Percentiles rank a stretch among this genome's conserved stretches.
Evolutionary conservation across 2,888 invertebrate genomes (phyloP).

Genomic region (Pantelozetes paolii): DNA sequence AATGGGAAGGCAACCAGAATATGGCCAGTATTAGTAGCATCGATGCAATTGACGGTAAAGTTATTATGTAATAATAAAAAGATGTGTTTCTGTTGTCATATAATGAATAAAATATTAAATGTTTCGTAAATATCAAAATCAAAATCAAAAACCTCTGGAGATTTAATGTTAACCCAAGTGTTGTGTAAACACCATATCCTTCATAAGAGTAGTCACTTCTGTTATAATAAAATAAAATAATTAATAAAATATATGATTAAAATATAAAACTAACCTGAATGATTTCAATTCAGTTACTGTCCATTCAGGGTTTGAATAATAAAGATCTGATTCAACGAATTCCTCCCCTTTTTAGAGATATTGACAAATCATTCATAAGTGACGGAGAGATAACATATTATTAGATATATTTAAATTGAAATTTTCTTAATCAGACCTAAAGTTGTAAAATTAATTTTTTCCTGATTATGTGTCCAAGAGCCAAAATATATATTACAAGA

Average conservation of each 20-base stretch:
- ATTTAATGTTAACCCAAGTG: not conserved
- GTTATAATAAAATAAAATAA: not conserved
- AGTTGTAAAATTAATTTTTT: constrained; percentile 36
- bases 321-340: not conserved
- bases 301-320: constrained; percentile 32
- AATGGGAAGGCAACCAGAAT: constrained; percentile 22
- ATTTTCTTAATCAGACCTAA: no score
- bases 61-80: constrained; percentile 21
- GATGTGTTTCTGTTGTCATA: constrained; percentile 14
- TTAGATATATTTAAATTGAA: no score
- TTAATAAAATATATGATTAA: not conserved
- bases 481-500: constrained; percentile 29
- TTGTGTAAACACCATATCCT: constrained; percentile 15
- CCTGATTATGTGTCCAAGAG: constrained; percentile 30
- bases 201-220: constrained; percentile 4
- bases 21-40: constrained; percentile 19
- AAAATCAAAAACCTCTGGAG: not conserved
- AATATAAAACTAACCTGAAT: not conserved
- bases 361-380: not conserved
- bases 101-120: no score
- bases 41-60: constrained; percentile 26
- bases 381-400: no score
- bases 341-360: not conserved
- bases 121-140: no score
- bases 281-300: not conserved